Evolutionary conservation across 2,797 vertebrate genomes (phyloP), one percentile per base, ranked within the genome.

Genomic region (Limosa lapponica): DNA sequence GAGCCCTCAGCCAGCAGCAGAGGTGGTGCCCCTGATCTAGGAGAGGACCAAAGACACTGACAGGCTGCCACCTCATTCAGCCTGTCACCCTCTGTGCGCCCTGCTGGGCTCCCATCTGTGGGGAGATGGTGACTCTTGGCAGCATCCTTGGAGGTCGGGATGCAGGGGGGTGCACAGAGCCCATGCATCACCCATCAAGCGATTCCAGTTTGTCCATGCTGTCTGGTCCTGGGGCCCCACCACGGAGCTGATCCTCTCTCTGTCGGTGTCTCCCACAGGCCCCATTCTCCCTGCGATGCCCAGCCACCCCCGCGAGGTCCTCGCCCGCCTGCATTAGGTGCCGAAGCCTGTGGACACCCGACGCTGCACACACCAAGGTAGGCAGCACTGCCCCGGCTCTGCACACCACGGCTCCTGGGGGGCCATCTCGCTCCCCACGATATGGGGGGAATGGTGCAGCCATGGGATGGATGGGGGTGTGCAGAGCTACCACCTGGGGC

Each of bases 341-440:
- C 82, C 6, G 12, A 95, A 91, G 58, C 87, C 91, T 55, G 66
- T 13, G 55, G 80, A 71, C 93, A 6, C 79, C 87, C 5, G 9
- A 94, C 64, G 5, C 89, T 86, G 77, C 82, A 13, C 88, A 7
- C 92, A 90, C 80, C 94, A 96, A 96, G 96, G 95, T 96, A 95
- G 82, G 96, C 73, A 89, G 61, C 2, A 0, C 73, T 23, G 59
- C 39, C 37, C 27, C 3, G 3, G 49, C n/a, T 66, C 46, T 23
- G 65, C 41, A 11, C 13, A 1, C 48, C 6, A 2, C 8, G 6
- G 71, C 37, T 79, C 52, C 43, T 7, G 52, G 61, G 61, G 70
- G 61, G 11, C 19, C 17, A 3, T 59, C 41, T 37, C 27, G 2
- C 27, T 79, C 52, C 61, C 58, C 0, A 0, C 5, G 11, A 18